Base-by-base conservation (phyloP, 2,888 invertebrate species). In the Arge pagana region DNA sequence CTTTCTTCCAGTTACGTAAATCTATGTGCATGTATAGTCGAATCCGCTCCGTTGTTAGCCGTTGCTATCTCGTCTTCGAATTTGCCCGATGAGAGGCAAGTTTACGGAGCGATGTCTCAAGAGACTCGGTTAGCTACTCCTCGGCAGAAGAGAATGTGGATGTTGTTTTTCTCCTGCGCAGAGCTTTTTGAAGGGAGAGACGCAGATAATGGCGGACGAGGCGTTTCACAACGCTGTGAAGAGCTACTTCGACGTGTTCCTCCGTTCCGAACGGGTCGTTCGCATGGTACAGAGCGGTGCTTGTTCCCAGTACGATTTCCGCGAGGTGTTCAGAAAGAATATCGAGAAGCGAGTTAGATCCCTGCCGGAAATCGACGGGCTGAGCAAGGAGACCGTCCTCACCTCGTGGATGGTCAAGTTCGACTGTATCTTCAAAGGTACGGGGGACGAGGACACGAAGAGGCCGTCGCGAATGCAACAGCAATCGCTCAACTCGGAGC, bases 371-470 rank as follows among this genome's bases (percentile, higher is more conserved):
- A 98, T 99, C 74, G 98, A 99, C 80, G 99, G 99, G 61, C 81
- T 99, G 66, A 97, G 96, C 80, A 99, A 99, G 82, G 98, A 98
- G 80, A 98, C 97, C 36, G 98, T 99, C 33, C 82, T 98, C 61
- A 96, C 96, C 59, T 97, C 97, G 36, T 99, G 99, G 99, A 90
- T 99, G 87, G 95, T 96, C 51, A 99, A 97, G 79, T 98, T 97
- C 78, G 99, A 99, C 81, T 95, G 96, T 78, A 98, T 99, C 73
- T 89, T 96, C 77, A 93, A 93, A 80, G 93, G 93, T 79, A 87
- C 83, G 43, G 91, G 92, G 23, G 93, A 94, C 68, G 93, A 93
- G 67, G 93, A 93, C 66, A 84, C 88, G 10, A 93, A 93, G 77
- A 81, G 93, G 71, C 93, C 93, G 45, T 87, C 90, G 26, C 82